Conservation (phyloP, 2,888 invertebrate species). For the Thymelicus acteon region DNA sequence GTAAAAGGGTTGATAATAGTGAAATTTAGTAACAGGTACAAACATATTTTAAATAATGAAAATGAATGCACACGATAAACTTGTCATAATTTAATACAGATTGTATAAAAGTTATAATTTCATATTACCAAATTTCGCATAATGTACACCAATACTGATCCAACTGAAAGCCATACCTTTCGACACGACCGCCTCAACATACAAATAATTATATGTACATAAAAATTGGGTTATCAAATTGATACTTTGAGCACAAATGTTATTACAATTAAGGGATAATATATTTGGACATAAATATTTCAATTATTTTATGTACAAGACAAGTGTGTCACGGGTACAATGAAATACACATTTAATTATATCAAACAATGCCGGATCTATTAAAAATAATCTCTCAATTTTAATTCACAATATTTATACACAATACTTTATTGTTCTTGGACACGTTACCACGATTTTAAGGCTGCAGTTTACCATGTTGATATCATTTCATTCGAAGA, state of each 20-base stretch:
- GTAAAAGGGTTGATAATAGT: slow-evolving; percentile 25
- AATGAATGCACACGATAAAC: not conserved
- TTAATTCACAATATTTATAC: not conserved
- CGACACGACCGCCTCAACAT: not conserved
- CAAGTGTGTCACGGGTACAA: not conserved
- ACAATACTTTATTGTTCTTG: not conserved
- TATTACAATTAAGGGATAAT: slow-evolving; percentile 6
- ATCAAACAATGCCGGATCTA: slow-evolving; percentile 1
- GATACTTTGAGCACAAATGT: slow-evolving; percentile 28
- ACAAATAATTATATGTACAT: slow-evolving; percentile 12
- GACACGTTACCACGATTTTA: not conserved
- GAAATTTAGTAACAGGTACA: slow-evolving; percentile 25
- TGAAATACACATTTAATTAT: not conserved
- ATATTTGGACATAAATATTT: not conserved
- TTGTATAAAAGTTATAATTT: not conserved
- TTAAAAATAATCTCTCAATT: slow-evolving; percentile 9
- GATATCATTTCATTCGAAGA: not conserved
- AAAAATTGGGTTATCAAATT: slow-evolving; percentile 17
- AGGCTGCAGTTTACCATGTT: not conserved
- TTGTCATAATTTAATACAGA: not conserved
- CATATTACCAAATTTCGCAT: slow-evolving; percentile 7
- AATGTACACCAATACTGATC: slow-evolving; percentile 9
- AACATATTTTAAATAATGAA: not conserved
- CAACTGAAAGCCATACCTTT: slow-evolving; percentile 6
- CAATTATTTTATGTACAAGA: not conserved